A percentile compares a stretch with the other conserved stretches of the same genome.
Evolutionary conservation across 1,140 invertebrate genomes (phyloP).

Genomic region (Marisa cornuarietis): DNA sequence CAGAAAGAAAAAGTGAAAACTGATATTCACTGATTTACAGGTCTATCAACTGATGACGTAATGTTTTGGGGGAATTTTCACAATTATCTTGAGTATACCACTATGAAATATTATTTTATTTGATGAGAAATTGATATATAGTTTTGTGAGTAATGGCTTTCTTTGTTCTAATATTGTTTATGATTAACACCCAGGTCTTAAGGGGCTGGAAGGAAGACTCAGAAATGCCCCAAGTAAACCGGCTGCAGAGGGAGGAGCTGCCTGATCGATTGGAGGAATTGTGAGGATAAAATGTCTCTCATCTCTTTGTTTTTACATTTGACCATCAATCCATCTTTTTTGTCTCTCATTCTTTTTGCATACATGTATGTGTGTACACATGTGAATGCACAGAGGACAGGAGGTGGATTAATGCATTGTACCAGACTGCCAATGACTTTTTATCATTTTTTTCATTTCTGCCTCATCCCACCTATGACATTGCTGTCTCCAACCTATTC

Average conservation of each 20-base stretch:
- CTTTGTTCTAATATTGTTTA: slow-evolving; percentile 6
- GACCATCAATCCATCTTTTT: neutral
- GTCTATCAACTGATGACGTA: too few relatives aligned
- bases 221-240: slow-evolving; percentile 31
- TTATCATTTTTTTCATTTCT: neutral
- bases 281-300: slow-evolving; percentile 20
- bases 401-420: too few relatives aligned
- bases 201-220: slow-evolving; percentile 34
- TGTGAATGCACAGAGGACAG: neutral
- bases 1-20: neutral
- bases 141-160: too few relatives aligned
- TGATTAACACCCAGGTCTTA: slow-evolving; percentile 31
- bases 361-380: neutral
- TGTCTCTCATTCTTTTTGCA: neutral
- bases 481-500: too few relatives aligned
- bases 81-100: too few relatives aligned
- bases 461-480: neutral
- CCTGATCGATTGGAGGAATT: slow-evolving; percentile 34
- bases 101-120: too few relatives aligned
- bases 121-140: too few relatives aligned
- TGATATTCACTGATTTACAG: neutral
- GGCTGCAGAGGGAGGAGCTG: slow-evolving; percentile 25
- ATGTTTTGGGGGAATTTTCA: too few relatives aligned
- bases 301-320: too few relatives aligned
- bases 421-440: neutral